Base-by-base conservation (phyloP, 2,797 vertebrate species). In the Falco rusticolus region DNA sequence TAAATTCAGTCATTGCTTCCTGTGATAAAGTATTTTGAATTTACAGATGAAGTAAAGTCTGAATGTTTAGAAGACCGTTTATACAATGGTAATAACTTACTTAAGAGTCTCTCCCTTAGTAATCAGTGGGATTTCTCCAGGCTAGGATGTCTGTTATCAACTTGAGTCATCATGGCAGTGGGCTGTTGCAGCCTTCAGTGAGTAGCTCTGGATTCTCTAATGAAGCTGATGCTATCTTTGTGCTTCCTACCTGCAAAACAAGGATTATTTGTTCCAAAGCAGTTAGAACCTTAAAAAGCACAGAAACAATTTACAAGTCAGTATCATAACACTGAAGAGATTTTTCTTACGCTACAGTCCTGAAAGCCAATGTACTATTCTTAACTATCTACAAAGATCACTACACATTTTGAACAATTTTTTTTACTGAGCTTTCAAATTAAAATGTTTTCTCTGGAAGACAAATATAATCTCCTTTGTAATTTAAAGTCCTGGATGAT, bases 401-500 rank as follows among this genome's bases (percentile, higher is more conserved):
- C 72, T 92, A 69, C 13, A 18, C 3, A 18, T 33, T 81, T 90
- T 56, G 64, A 93, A 92, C 56, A 16, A 1, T 13, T 48, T 41
- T 41, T 41, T 95, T 90, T 88, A 4, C 75, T 47, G 41, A 91
- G 20, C 56, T 97, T 97, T 96, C 45, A 94, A 96, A 97, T 90
- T 47, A 70, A 82, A 86, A 83, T 74, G 15, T 87, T 96, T 96
- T 97, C 29, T 84, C 80, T 75, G 72, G 96, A 95, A 82, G 51
- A 68, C 90, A 96, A 95, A 90, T 87, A 75, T 93, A 97, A 97
- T 96, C 50, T 82, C 50, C 61, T 95, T 95, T 90, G 87, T 87
- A 95, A 94, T 90, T 96, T 96, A 94, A 95, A 77, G 90, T 95
- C 51, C 75, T 92, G 75, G 77, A 86, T 97, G 81, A 95, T 97